Conservation (phyloP, 2,797 vertebrate species). For the Podargus strigoides region DNA sequence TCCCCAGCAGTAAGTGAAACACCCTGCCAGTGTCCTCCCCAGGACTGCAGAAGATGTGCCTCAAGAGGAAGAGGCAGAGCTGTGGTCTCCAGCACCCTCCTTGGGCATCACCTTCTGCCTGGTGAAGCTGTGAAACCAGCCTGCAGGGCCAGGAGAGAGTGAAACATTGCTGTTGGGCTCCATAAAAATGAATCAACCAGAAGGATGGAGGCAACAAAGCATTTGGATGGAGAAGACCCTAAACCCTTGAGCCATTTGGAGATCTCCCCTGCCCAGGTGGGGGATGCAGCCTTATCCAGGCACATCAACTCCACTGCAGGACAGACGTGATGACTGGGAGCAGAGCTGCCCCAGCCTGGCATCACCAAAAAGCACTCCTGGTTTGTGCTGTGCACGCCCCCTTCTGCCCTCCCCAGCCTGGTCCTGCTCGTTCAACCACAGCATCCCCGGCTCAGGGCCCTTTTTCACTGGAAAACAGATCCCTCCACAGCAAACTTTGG, state of each 20-base stretch:
- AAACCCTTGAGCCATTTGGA: neutral
- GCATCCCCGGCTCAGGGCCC: neutral
- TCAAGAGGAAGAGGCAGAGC: neutral
- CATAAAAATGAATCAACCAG: neutral
- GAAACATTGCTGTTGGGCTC: neutral
- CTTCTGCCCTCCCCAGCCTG: neutral
- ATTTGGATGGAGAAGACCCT: neutral
- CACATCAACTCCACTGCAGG: neutral
- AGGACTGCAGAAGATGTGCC: neutral
- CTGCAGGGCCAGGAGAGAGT: neutral
- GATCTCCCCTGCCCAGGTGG: neutral
- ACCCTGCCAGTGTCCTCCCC: neutral
- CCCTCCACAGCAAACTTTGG: neutral
- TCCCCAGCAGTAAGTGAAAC: neutral
- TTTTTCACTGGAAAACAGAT: neutral
- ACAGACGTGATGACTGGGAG: neutral
- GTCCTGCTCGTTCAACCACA: rapidly evolving
- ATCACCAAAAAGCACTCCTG: neutral
- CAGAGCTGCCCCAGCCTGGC: neutral
- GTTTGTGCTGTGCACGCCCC: neutral
- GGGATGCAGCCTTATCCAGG: neutral
- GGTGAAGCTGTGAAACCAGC: neutral
- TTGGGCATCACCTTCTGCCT: neutral
- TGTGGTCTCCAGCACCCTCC: rapidly evolving
- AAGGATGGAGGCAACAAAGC: neutral